Conservation (phyloP, 2,113 vertebrate species). For the Stercorarius parasiticus region DNA sequence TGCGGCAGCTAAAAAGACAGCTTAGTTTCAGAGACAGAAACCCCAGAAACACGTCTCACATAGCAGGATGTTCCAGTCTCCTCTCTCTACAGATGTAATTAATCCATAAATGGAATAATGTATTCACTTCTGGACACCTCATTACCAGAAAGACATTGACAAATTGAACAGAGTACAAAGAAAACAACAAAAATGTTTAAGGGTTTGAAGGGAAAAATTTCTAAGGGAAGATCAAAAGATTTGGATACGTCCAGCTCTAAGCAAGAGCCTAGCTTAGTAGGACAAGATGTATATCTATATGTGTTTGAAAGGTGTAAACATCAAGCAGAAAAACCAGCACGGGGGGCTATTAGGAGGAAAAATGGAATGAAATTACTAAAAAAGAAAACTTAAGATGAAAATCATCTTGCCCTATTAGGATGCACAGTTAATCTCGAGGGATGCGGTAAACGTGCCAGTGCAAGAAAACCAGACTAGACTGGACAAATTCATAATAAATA, state of each 20-base stretch:
- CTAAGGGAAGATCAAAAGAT: conserved; percentile 34
- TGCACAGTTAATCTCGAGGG: not conserved
- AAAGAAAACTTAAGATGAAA: not conserved
- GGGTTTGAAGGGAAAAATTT: conserved; percentile 26
- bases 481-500: not conserved
- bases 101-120: conserved; percentile 65
- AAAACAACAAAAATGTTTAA: conserved; percentile 61
- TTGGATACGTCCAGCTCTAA: not conserved
- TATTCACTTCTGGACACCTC: conserved; percentile 65
- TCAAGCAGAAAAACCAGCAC: not conserved
- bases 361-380: not conserved
- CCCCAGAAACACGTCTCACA: not conserved
- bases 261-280: not conserved
- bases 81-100: conserved; percentile 50
- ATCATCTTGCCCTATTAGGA: not conserved
- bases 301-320: conserved; percentile 30
- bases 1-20: conserved; percentile 14
- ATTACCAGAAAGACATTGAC: conserved; percentile 59
- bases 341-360: not conserved
- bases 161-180: conserved; percentile 49
- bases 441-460: not conserved
- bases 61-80: not conserved
- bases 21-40: not conserved
- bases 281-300: not conserved
- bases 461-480: not conserved